Evolutionary conservation across 1,140 invertebrate genomes (phyloP), one percentile per base, ranked within the genome.

Genomic region (Agrilus planipennis): DNA sequence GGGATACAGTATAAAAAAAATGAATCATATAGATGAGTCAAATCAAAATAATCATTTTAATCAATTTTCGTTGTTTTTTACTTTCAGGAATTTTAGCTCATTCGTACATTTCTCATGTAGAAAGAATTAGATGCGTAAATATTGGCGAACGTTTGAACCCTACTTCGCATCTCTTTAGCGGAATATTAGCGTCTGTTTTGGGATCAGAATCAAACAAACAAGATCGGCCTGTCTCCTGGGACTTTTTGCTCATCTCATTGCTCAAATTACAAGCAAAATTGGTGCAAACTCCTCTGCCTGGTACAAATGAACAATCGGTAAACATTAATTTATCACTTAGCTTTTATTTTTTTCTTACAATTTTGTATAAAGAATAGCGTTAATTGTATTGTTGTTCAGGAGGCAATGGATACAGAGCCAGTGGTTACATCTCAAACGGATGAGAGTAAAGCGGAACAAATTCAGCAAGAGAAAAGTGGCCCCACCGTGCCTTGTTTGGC

Each of bases 391-490:
- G n/a, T 27, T 12, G 7, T 29, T 28, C 16, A 53, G 49, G 56
- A 57, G 46, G 43, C 48, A 2, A 62, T 60, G 57, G 60, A 62
- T 16, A 54, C 52, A 20, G 48, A 51, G 47, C 34, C 45, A 17
- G 35, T 47, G 21, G 43, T 40, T 14, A 66, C 47, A 11, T 71
- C 69, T 2, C 80, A 85, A 65, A 86, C 83, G 0, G 82, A 88
- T 53, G 83, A 86, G 60, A 81, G 76, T 47, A 86, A 87, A 67
- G 76, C 71, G 1, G 77, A 80, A 21, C 77, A 80, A 50, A 69
- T 75, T 23, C 70, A 75, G 25, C 70, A 71, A 20, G 69, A 55
- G 16, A 32, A 47, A 10, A 45, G 23, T 20, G 45, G 10, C 18
- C 68, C 36, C 55, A 32, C 35, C 14, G 39, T 73, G 38, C 79